These are phyloP conservation scores for Chaenodraco wilsoni DNA, from an alignment of 2,797 vertebrate species.

Conservation along the genomic window DNA sequence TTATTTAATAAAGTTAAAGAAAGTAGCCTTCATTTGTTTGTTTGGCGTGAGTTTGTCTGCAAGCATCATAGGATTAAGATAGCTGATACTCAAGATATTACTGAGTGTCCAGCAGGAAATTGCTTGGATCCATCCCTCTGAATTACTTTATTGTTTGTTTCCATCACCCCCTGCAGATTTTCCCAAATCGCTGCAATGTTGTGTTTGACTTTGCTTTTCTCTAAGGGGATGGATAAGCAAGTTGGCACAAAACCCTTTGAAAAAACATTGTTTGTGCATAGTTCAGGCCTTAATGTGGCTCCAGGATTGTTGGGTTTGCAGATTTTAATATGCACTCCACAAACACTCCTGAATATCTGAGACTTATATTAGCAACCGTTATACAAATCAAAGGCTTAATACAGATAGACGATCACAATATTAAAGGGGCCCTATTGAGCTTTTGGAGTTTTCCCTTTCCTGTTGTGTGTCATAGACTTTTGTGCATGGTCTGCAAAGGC, in stretches of 20 bases:
- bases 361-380: conserved; percentile 12
- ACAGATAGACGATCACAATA: neutral
- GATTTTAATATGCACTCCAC: conserved; percentile 11
- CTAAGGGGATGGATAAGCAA: conserved; percentile 42
- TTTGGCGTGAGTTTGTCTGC: neutral
- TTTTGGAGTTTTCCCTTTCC: too few relatives aligned
- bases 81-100: conserved; percentile 29
- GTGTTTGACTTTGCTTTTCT: conserved; percentile 40
- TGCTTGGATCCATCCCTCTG: conserved; percentile 15
- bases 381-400: neutral
- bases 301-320: conserved; percentile 24
- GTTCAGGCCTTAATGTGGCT: conserved; percentile 25
- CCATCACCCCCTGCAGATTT: conserved; percentile 29
- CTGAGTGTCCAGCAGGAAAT: conserved; percentile 28
- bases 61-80: conserved; percentile 22
- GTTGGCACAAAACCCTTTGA: conserved; percentile 31
- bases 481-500: too few relatives aligned
- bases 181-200: conserved; percentile 31
- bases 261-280: conserved; percentile 28
- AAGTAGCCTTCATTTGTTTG: conserved; percentile 8
- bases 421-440: neutral
- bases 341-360: neutral
- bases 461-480: too few relatives aligned
- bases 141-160: conserved; percentile 37
- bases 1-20: conserved; percentile 3